phyloP scores from a whole-genome alignment of 2,888 invertebrate genomes.

The Drosophila neotestacea region DNA sequence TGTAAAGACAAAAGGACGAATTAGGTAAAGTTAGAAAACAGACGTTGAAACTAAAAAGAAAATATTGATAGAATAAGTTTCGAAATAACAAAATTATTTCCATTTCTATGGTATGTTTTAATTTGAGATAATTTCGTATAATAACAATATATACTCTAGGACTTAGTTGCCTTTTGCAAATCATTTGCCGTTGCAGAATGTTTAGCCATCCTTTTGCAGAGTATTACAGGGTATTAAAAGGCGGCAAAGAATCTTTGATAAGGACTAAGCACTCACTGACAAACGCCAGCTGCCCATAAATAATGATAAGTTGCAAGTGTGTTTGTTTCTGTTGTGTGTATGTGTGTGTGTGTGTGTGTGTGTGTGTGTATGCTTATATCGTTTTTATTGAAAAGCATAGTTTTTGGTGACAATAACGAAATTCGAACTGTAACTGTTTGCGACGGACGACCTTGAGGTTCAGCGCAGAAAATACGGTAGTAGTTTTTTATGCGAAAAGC shows the following conservation, averaged over 20 bases:
- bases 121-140: no score
- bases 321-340: slow-evolving; percentile 18
- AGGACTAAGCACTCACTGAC: slow-evolving; percentile 49
- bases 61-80: no score
- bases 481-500: slow-evolving; percentile 84
- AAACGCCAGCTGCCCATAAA: slow-evolving; percentile 54
- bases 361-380: slow-evolving; percentile 11
- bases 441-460: slow-evolving; percentile 74
- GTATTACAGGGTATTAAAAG: slow-evolving; percentile 1
- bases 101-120: no score
- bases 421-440: slow-evolving; percentile 37
- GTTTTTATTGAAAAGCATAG: slow-evolving; percentile 21
- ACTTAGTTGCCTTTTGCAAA: no score
- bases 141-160: no score
- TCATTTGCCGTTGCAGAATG: background rate
- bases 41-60: background rate
- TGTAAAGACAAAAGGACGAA: background rate
- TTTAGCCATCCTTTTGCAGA: background rate
- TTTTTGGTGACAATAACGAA: slow-evolving; percentile 35
- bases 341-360: slow-evolving; percentile 13
- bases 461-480: slow-evolving; percentile 85
- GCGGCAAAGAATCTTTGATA: slow-evolving; percentile 42
- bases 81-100: no score
- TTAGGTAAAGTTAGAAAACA: background rate
- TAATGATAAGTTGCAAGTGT: slow-evolving; percentile 44